Evolutionary conservation across 1,140 invertebrate genomes (phyloP), one percentile per base, ranked within the genome.

Genomic region (Phymorhynchus buccinoides): DNA sequence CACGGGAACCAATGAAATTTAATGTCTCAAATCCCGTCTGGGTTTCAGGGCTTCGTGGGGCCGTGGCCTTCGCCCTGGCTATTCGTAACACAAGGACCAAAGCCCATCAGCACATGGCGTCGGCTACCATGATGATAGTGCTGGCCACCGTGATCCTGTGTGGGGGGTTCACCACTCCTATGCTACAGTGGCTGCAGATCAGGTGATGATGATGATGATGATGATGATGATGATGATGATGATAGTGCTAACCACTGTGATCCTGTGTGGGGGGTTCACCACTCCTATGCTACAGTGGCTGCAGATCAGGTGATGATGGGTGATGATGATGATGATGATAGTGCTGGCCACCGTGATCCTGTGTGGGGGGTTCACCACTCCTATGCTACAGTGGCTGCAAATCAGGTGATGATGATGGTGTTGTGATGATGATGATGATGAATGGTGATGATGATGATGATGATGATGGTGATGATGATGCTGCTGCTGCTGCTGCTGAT

Each of bases 31-130:
- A 52, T 0, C 48, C 0, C 22, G 2, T 52, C 48, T 14, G 12
- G 30, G 32, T 75, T 12, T 4, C 73, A 97, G 97, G 97, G 87
- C 94, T 99, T 71, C 95, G 98, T 86, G 98, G 98, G 32, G 98
- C 98, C 0, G 99, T 99, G 96, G 98, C 98, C 22, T 99, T 99
- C 94, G 98, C 98, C 7, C 94, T 99, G 86, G 97, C 98, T 0
- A 98, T 99, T 85, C 95, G 98, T 78, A 99, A 99, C 93, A 99
- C 98, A 0, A 95, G 98, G n/a, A 98, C 97, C 1, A 87, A 88
- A 12, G 96, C 97, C 32, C 95, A 98, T 52, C 97, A 98, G 93
- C 96, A 97, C 7, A 99, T 99, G 96, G 94, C 99, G 56, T 98
- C 98, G 0, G 97, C 98, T 22, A 99, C 98, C 2, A 98, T 97